Evolutionary conservation across 2,888 invertebrate genomes (phyloP), one percentile per base, ranked within the genome.

Genomic region (Spatulosminthurus flaviceps): DNA sequence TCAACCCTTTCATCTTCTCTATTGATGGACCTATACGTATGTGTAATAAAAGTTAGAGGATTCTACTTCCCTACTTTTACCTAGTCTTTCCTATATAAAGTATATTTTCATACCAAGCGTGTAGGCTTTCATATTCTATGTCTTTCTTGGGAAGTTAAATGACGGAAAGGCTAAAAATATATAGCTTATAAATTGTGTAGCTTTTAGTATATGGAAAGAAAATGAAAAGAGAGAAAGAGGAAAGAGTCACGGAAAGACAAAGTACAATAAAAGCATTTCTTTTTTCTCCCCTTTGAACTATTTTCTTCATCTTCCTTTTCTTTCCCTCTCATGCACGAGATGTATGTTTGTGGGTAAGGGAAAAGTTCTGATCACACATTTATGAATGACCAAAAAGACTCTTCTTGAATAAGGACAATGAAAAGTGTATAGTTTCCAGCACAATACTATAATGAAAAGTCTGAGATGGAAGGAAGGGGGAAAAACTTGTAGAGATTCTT

Each of bases 221-320:
- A 51, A 51, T 51, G 51, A 51, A 51, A 51, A 16, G n/a, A n/a
- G n/a, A n/a, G n/a, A n/a, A n/a, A n/a, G n/a, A n/a, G n/a, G n/a
- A n/a, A n/a, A n/a, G n/a, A n/a, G n/a, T n/a, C n/a, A n/a, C n/a
- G 51, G 51, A 51, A 19, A 51, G 51, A 34, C 34, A 51, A 19
- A 51, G n/a, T 51, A 51, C 51, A 51, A 51, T 51, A 51, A 51
- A 51, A 51, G 51, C n/a, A 51, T 51, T 19, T 51, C n/a, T 51
- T 11, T 51, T 51, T 51, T 34, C 16, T 51, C 16, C 51, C 51
- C 51, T 51, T 51, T 51, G 51, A 51, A 51, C 51, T 51, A 51
- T 51, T 19, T 51, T 16, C n/a, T 51, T 19, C n/a, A 2, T 51
- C 16, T 4, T 51, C 51, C 51, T 51, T 19, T n/a, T 51, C 51